These are phyloP conservation scores for Heliothis peltigera DNA, from an alignment of 2,888 invertebrate genomes.

Conservation along the genomic window DNA sequence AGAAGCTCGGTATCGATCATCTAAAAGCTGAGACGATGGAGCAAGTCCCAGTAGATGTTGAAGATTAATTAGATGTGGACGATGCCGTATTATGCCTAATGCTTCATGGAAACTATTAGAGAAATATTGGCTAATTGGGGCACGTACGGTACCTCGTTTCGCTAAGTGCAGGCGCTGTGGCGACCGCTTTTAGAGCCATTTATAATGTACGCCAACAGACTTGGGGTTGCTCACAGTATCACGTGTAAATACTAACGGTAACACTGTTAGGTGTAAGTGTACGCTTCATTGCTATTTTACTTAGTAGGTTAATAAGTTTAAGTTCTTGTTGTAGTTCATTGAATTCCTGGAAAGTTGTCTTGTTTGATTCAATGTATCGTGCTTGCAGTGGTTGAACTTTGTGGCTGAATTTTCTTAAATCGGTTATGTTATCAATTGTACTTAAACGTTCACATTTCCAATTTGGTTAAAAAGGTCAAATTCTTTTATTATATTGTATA, in stretches of 20 bases:
- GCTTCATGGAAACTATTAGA: slow-evolving; percentile 62
- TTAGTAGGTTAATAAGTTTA: slow-evolving; percentile 41
- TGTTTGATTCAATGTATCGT: not conserved
- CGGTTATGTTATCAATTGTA: not conserved
- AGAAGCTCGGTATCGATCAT: not conserved
- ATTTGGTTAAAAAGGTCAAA: too few relatives aligned
- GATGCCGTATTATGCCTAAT: slow-evolving; percentile 56
- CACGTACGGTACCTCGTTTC: slow-evolving; percentile 57
- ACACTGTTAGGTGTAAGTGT: slow-evolving; percentile 42
- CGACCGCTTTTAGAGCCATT: slow-evolving; percentile 68
- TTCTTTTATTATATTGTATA: too few relatives aligned
- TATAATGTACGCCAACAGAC: slow-evolving; percentile 64
- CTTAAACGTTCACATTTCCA: too few relatives aligned
- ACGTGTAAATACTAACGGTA: slow-evolving; percentile 43
- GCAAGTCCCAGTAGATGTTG: slow-evolving; percentile 35
- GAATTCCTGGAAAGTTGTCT: slow-evolving; percentile 4
- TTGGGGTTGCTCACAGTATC: slow-evolving; percentile 42
- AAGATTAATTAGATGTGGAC: slow-evolving; percentile 45
- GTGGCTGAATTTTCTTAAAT: not conserved
- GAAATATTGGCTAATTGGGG: slow-evolving; percentile 68
- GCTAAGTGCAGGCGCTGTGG: slow-evolving; percentile 65
- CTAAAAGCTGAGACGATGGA: slow-evolving; percentile 32
- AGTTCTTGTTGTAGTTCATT: slow-evolving; percentile 10
- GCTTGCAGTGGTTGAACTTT: not conserved
- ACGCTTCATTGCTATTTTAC: slow-evolving; percentile 46